A percentile compares a stretch with the other conserved stretches of the same genome.
These are phyloP conservation scores for Carcharodon carcharias DNA, from an alignment of 2,797 vertebrate species.

Conservation along the genomic window DNA sequence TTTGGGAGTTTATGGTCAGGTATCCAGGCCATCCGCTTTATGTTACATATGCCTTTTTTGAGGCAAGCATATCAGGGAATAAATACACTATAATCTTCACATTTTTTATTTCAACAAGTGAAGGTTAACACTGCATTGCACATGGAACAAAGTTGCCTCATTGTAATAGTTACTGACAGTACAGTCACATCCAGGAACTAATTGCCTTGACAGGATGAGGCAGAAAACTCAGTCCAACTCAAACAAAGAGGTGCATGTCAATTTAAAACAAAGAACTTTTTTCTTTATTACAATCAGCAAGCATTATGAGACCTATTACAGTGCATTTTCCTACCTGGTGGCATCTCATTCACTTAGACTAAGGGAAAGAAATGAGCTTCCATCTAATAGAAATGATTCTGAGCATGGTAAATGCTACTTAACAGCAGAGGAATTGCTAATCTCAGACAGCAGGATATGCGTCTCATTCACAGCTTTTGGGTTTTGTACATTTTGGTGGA, in stretches of 20 bases:
- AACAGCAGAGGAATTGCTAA: background rate
- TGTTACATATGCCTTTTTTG: background rate
- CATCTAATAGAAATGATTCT: background rate
- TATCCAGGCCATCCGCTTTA: background rate
- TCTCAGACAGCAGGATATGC: background rate
- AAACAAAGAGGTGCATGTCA: background rate
- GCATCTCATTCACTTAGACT: background rate
- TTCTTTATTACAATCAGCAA: background rate
- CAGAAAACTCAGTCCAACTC: background rate
- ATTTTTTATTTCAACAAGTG: background rate
- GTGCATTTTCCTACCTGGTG: background rate
- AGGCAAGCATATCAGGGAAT: background rate
- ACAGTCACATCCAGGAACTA: background rate
- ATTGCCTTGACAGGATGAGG: background rate
- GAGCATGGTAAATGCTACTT: background rate
- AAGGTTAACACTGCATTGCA: background rate
- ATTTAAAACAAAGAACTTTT: background rate
- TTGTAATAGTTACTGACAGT: background rate
- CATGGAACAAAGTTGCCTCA: background rate
- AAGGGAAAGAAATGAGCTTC: background rate
- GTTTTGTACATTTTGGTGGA: background rate
- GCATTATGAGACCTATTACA: background rate
- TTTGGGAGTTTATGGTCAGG: background rate
- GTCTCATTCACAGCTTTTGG: background rate
- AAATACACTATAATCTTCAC: background rate